Percentiles rank a stretch among this genome's conserved stretches.
phyloP scores from a whole-genome alignment of 2,888 invertebrate species.

The Mimumesa dahlbomi region DNA sequence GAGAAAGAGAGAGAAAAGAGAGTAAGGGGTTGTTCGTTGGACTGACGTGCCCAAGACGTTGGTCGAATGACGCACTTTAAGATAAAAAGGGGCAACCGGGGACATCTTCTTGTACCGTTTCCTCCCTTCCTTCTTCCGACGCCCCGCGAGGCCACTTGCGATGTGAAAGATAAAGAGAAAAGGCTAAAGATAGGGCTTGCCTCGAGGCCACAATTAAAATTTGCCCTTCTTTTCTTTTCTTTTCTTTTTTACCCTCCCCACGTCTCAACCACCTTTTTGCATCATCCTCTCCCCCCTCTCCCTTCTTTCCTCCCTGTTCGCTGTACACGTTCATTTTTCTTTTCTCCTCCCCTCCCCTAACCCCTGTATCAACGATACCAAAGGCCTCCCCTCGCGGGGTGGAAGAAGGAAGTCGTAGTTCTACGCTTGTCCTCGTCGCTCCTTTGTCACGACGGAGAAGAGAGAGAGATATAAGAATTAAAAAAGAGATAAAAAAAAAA shows the following conservation, averaged over 20 bases:
- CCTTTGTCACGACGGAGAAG: conserved; percentile 49
- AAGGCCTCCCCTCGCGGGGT: conserved; percentile 57
- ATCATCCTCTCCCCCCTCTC: too few species aligned
- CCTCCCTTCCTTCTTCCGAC: conserved; percentile 57
- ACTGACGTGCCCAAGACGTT: conserved; percentile 75
- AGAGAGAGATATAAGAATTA: too few species aligned
- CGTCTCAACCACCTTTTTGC: too few species aligned
- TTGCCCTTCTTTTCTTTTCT: conserved; percentile 11
- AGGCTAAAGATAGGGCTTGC: conserved; percentile 29
- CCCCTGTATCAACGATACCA: too few species aligned
- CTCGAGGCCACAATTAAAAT: conserved; percentile 57
- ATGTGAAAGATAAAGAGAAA: conserved; percentile 24
- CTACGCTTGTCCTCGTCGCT: conserved; percentile 54
- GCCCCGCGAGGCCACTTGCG: conserved; percentile 56
- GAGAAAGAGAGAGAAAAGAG: conserved; percentile 23
- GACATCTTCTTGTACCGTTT: conserved; percentile 66
- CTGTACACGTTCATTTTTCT: too few species aligned
- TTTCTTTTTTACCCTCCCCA: too few species aligned
- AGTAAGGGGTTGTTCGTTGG: conserved; percentile 75
- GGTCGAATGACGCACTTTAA: conserved; percentile 78
- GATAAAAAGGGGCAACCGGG: conserved; percentile 75
- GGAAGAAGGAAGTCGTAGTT: conserved; percentile 56
- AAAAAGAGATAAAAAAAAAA: conserved; percentile 17
- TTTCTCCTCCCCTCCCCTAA: too few species aligned
- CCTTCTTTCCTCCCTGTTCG: conserved; percentile 17